Conservation (phyloP, 2,113 vertebrate species). For the Montifringilla adamsi region DNA sequence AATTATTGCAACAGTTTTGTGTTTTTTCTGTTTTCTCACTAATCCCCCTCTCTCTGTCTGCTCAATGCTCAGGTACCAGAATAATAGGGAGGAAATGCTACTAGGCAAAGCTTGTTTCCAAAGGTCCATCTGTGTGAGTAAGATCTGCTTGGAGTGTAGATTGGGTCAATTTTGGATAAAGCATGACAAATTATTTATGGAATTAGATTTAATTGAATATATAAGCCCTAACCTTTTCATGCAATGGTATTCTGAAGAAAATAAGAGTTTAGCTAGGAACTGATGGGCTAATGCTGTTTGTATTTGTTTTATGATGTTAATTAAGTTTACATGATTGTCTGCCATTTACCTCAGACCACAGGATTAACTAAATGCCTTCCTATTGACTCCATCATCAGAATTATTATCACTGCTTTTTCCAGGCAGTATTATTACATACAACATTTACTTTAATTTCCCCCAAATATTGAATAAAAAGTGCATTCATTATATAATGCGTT, state of each 20-base stretch:
- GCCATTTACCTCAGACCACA: slow-evolving; percentile 32
- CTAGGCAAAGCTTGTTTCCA: background rate
- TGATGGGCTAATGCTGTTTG: background rate
- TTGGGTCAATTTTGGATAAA: background rate
- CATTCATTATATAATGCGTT: slow-evolving; percentile 44
- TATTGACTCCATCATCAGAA: slow-evolving; percentile 12
- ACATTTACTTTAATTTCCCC: slow-evolving; percentile 20
- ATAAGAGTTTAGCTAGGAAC: background rate
- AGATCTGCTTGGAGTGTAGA: background rate
- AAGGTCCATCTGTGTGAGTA: background rate
- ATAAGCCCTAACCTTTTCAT: background rate
- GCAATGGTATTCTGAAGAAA: background rate
- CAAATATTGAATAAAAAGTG: slow-evolving; percentile 30
- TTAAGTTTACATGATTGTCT: slow-evolving; percentile 29
- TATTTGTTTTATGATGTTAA: slow-evolving; percentile 20
- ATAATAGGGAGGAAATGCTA: background rate
- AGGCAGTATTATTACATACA: background rate
- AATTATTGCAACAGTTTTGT: background rate
- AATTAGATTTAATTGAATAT: background rate
- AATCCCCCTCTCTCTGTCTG: background rate
- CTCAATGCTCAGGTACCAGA: background rate
- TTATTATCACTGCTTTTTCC: slow-evolving; percentile 46
- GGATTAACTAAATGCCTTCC: slow-evolving; percentile 24
- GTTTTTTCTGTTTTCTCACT: background rate
- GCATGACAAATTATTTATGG: background rate